A percentile compares a stretch with the other conserved stretches of the same genome.
Conservation (phyloP, 2,888 invertebrate species). For the Chesias legatella region DNA sequence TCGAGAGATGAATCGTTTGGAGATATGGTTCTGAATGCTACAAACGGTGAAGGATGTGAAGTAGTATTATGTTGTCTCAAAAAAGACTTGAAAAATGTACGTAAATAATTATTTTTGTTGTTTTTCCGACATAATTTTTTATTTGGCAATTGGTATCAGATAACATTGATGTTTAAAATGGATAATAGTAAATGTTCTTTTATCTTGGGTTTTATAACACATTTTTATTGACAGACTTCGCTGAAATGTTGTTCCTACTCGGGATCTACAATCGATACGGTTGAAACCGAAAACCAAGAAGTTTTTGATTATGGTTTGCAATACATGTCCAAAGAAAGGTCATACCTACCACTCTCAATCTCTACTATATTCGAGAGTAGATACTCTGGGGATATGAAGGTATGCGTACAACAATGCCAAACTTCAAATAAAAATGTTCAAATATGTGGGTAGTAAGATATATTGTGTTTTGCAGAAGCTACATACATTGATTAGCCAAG, state of each 20-base stretch:
- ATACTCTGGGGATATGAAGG: conserved; percentile 26
- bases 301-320: conserved; percentile 34
- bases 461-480: conserved; percentile 40
- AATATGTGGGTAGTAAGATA: too few species aligned
- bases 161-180: too few species aligned
- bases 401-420: too few species aligned
- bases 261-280: conserved; percentile 29
- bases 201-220: not conserved
- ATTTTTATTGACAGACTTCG: conserved; percentile 19
- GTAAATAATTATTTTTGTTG: too few species aligned
- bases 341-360: conserved; percentile 33
- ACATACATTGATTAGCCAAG: conserved; percentile 43
- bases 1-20: conserved; percentile 45
- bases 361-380: conserved; percentile 28
- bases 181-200: too few species aligned
- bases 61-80: conserved; percentile 37
- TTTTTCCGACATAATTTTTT: too few species aligned
- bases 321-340: conserved; percentile 22
- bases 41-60: conserved; percentile 40
- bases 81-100: conserved; percentile 30
- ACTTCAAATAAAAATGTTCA: too few species aligned
- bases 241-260: conserved; percentile 18
- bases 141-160: too few species aligned
- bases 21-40: conserved; percentile 40
- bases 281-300: conserved; percentile 31